phyloP scores from a whole-genome alignment of 1,140 invertebrate genomes.

The Daktulosphaira vitifoliae region DNA sequence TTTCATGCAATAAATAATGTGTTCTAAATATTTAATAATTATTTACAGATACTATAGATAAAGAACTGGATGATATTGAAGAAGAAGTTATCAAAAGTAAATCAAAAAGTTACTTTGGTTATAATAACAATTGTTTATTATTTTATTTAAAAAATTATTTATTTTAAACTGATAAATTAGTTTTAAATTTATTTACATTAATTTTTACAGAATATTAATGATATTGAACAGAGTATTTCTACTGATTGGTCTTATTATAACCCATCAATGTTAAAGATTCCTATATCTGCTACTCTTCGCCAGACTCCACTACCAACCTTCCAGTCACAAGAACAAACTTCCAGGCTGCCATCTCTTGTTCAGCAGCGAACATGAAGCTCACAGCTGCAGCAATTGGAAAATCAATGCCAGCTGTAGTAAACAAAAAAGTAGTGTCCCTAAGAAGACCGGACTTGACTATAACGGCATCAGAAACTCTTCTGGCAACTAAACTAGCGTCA shows the following conservation, averaged over 20 bases:
- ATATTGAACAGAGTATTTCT: too few species aligned
- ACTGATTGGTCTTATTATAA: constrained; percentile 1
- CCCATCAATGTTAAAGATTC: not conserved
- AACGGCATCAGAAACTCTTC: constrained; percentile 8
- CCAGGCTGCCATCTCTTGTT: not conserved
- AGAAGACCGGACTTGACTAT: not conserved
- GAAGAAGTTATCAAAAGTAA: too few species aligned
- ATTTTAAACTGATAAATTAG: too few species aligned
- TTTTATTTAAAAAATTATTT: too few species aligned
- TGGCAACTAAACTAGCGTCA: not conserved
- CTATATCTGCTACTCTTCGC: not conserved
- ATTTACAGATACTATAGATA: too few species aligned
- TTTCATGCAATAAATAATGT: too few species aligned
- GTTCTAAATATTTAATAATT: too few species aligned
- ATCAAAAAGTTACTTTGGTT: too few species aligned
- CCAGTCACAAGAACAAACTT: not conserved
- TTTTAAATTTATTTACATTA: too few species aligned
- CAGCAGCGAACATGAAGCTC: not conserved
- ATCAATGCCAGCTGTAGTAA: not conserved
- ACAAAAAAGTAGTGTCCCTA: not conserved
- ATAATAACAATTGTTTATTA: too few species aligned
- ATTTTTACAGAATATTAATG: too few species aligned
- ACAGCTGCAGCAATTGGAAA: not conserved
- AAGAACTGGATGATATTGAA: too few species aligned
- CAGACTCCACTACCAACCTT: not conserved